Evolutionary conservation across 2,797 vertebrate species (phyloP), one percentile per base, ranked within the genome.

Genomic region (Pagetopsis macropterus): DNA sequence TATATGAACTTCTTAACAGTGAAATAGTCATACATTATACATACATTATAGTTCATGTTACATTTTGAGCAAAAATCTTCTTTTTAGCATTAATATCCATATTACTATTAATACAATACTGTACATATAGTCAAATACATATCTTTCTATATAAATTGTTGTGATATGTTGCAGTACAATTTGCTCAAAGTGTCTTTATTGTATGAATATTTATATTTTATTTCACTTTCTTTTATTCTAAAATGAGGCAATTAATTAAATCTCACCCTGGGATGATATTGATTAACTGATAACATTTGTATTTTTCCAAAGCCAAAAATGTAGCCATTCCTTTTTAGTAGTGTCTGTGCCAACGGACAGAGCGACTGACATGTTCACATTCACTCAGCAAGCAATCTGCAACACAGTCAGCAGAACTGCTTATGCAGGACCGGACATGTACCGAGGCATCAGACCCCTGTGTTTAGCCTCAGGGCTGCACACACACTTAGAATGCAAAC

Each of bases 391-490:
- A 44, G 58, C 43, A 40, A 84, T 68, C 64, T 70, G 65, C 57
- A 73, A 52, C 63, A 75, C 78, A 72, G 76, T 71, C 52, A 71
- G 66, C 56, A 70, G 57, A 77, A 76, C 33, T 43, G 78, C 55
- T 81, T 62, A 78, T 58, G 73, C 70, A 75, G 44, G 46, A 81
- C 52, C 15, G 71, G 79, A 55, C 64, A 70, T 72, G 81, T 64
- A 79, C 65, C 33, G 55, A 84, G 43, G 51, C 71, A 78, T 76
- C 72, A 73, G 57, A 50, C 27, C 74, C 52, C 31, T 17, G 65
- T 45, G 58, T 72, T 74, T 23, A 41, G 48, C 64, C 68, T 57
- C 49, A n/a, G 65, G 68, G 66, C 48, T 56, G 27, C 70, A 84
- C 66, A 64, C 76, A 86, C 5, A 27, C 64, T 68, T 55, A 56